Conservation (phyloP, 2,888 invertebrate genomes). For the Resseliella maxima region DNA sequence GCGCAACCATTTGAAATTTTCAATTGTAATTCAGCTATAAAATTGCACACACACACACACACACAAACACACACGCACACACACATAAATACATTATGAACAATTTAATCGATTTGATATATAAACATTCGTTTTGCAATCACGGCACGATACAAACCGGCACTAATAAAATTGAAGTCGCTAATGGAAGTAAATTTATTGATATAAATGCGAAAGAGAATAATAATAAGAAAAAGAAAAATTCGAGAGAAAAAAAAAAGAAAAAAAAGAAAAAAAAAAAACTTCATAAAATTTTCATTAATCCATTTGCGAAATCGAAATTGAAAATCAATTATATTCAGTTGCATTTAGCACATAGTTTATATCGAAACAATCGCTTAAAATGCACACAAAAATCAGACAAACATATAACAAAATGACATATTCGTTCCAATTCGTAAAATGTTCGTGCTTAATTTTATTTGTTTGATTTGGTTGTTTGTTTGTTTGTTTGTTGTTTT, state of each 20-base stretch:
- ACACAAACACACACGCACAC: too few species aligned
- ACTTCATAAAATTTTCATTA: conserved; percentile 32
- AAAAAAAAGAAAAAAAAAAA: too few species aligned
- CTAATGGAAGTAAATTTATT: conserved; percentile 36
- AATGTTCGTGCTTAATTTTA: not conserved
- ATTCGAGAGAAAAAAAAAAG: too few species aligned
- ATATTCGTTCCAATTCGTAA: conserved; percentile 10
- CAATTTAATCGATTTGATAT: not conserved
- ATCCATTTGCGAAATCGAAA: conserved; percentile 29
- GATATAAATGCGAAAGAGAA: conserved; percentile 26
- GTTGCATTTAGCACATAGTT: conserved; percentile 36
- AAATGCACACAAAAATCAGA: conserved; percentile 3
- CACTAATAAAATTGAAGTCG: not conserved
- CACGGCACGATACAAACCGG: not conserved
- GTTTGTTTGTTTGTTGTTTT: not conserved
- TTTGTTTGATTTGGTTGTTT: too few species aligned
- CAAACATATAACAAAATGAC: not conserved
- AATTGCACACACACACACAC: too few species aligned
- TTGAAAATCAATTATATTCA: conserved; percentile 53
- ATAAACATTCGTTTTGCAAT: not conserved
- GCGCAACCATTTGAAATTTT: not conserved
- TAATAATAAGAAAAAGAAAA: too few species aligned
- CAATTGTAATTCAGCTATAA: not conserved
- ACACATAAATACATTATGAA: too few species aligned
- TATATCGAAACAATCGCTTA: not conserved